Conservation (phyloP, 2,888 invertebrate genomes). For the Aromia moschata region DNA sequence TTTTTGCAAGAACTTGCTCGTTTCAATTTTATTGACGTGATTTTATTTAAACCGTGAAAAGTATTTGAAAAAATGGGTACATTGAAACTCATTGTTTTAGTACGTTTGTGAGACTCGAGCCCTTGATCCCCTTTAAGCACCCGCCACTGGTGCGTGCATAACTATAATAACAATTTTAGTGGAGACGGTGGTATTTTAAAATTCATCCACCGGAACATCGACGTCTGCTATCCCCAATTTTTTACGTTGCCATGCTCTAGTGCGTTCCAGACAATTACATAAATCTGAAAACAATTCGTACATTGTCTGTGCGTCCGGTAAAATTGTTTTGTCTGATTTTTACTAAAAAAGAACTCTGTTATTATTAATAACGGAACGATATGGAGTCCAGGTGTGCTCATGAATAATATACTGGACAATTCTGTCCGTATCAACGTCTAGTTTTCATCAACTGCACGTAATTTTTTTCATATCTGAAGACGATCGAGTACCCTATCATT, state of each 20-base stretch:
- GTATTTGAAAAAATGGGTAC: too few species aligned
- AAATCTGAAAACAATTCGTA: constrained; percentile 49
- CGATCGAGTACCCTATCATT: too few species aligned
- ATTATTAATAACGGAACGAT: constrained; percentile 44
- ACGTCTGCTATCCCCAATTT: constrained; percentile 26
- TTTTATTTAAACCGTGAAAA: too few species aligned
- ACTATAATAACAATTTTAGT: neutral
- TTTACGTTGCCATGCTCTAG: constrained; percentile 34
- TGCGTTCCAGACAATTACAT: constrained; percentile 45
- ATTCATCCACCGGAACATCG: constrained; percentile 32
- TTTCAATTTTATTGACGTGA: too few species aligned
- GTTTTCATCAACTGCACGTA: constrained; percentile 28
- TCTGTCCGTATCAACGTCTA: constrained; percentile 23
- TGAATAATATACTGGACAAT: constrained; percentile 40
- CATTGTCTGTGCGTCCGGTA: constrained; percentile 49
- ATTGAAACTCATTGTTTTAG: too few species aligned
- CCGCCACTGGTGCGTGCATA: too few species aligned
- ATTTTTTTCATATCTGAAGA: constrained; percentile 25
- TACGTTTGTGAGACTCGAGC: too few species aligned
- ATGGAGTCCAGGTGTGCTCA: constrained; percentile 46
- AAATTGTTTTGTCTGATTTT: constrained; percentile 34
- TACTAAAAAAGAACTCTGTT: constrained; percentile 36
- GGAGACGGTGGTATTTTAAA: constrained; percentile 3
- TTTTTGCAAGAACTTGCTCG: too few species aligned
- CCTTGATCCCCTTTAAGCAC: too few species aligned